Evolutionary conservation across 2,888 invertebrate species (phyloP).

Genomic region (Protodeltote pygarga): DNA sequence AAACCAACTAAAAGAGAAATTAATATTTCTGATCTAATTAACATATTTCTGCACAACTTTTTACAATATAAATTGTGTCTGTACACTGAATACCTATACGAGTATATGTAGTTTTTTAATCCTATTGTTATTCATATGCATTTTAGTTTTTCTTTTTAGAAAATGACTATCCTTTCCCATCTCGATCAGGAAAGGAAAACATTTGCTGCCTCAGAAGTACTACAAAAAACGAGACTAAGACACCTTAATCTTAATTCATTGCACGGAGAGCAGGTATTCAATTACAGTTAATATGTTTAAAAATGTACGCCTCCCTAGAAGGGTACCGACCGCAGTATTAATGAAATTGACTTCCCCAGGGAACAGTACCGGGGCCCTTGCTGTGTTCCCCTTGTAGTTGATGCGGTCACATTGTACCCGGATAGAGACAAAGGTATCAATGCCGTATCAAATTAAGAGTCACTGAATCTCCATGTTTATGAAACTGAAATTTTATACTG

Average conservation of each 20-base stretch:
- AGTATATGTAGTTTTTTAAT: no score
- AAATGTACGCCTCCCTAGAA: conserved; percentile 72
- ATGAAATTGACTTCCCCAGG: conserved; percentile 84
- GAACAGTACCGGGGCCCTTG: conserved; percentile 53
- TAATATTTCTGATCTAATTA: no score
- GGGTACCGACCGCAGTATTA: conserved; percentile 75
- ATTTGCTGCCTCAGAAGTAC: conserved; percentile 32
- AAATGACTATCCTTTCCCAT: no score
- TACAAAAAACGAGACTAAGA: conserved; percentile 52
- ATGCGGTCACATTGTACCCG: conserved; percentile 54
- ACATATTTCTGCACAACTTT: no score
- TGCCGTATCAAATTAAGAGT: conserved; percentile 62
- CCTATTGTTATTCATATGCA: no score
- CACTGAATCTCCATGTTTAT: conserved; percentile 47
- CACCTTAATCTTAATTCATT: conserved; percentile 77
- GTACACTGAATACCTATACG: no score
- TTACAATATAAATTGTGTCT: no score
- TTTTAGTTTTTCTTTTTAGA: no score
- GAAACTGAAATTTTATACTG: conserved; percentile 53
- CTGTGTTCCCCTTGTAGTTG: conserved; percentile 41
- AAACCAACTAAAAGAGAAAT: no score
- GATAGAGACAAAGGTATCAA: conserved; percentile 63
- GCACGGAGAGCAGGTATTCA: conserved; percentile 76
- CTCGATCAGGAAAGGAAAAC: no score
- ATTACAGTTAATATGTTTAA: conserved; percentile 81